Base-by-base conservation (phyloP, 1,140 invertebrate genomes). In the Neotoxoptera formosana region DNA sequence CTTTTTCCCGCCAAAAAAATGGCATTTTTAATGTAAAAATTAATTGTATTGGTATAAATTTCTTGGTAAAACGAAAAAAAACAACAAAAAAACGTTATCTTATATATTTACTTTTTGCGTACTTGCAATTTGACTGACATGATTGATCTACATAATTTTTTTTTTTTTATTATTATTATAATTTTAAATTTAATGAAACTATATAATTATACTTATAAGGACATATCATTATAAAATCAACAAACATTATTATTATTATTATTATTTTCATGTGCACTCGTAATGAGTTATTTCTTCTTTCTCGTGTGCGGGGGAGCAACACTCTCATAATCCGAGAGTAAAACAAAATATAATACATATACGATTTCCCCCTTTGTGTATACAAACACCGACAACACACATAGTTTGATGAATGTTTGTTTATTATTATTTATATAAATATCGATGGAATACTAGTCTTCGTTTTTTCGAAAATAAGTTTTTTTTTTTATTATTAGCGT, bases 81-180 rank as follows among this genome's bases (percentile, higher is more conserved):
- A 48, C 36, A 76, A 91, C 34, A 76, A 92, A 48, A 83, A 7
- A 25, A 36, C 48, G 41, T 92, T 81, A 92, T 92, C 60, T 81
- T 92, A 92, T 92, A 92, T 83, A 81, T 83, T 92, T 92, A 81
- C 90, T 92, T 92, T 92, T 92, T 92, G 90, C 90, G 67, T 83
- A 81, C n/a, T 76, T 83, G 90, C 90, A 92, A 92, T 92, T 92
- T 92, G 90, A 92, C 90, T 92, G 90, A 92, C 45, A 51, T 83
- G 67, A 92, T 92, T 92, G 90, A 92, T 92, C 90, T 92, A 92
- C 90, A 92, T 92, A 48, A 48, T 76, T 91, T 91, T 76, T 91
- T 91, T 60, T 90, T 90, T 34, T 41, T 41, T 41, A 41, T 41
- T 41, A 41, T 41, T 41, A 25, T 93, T 93, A 30, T 53, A 56